A percentile compares a stretch with the other conserved stretches of the same genome.
phyloP scores from a whole-genome alignment of 2,888 invertebrate genomes.

The Dryomyza anilis region DNA sequence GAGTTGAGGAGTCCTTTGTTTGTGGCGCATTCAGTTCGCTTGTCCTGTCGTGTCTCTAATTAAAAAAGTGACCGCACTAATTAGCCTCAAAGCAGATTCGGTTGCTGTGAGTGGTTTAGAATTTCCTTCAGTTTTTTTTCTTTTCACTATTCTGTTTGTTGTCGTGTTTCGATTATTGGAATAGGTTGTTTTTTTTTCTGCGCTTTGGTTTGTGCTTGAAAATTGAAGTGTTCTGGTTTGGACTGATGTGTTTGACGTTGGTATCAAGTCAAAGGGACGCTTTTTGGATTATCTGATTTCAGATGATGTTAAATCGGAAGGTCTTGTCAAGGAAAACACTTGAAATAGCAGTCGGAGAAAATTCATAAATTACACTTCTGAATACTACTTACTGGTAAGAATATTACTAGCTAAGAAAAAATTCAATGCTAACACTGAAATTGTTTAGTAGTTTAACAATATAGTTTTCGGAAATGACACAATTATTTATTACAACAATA shows the following conservation, averaged over 20 bases:
- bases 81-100: constrained; percentile 55
- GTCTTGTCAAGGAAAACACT: too few species aligned
- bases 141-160: background rate
- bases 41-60: constrained; percentile 48
- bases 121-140: background rate
- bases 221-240: background rate
- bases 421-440: too few species aligned
- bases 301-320: too few species aligned
- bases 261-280: background rate
- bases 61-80: constrained; percentile 61
- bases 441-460: too few species aligned
- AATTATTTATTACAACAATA: too few species aligned
- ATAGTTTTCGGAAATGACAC: too few species aligned
- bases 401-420: too few species aligned
- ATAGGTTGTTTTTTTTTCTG: background rate
- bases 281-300: too few species aligned
- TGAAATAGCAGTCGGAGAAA: too few species aligned
- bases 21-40: constrained; percentile 26
- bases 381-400: too few species aligned
- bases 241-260: background rate
- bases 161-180: background rate
- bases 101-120: constrained; percentile 29
- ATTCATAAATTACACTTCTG: too few species aligned
- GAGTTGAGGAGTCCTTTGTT: constrained; percentile 33
- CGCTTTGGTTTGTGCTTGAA: too few species aligned